A percentile compares a stretch with the other conserved stretches of the same genome.
Conservation (phyloP, 2,888 invertebrate species). For the Ochropleura plecta region DNA sequence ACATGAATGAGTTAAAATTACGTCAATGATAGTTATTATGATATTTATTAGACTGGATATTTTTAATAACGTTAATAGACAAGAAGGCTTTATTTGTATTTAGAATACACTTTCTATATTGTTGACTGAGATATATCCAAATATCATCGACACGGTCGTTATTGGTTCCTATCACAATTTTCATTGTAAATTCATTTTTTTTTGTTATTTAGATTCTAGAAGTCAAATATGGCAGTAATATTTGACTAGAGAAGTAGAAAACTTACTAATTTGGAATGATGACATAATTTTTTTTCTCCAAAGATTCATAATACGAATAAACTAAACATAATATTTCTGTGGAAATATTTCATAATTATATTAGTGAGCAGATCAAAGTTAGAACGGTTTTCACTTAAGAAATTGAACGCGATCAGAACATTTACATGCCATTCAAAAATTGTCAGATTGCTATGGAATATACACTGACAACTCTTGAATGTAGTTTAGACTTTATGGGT, state of each 20-base stretch:
- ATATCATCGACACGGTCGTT: not conserved
- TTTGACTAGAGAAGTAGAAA: constrained; percentile 30
- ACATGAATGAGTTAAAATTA: not conserved
- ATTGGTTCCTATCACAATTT: not conserved
- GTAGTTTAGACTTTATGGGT: not conserved
- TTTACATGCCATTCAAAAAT: not conserved
- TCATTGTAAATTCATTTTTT: not conserved
- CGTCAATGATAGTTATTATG: not conserved
- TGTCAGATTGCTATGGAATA: not conserved
- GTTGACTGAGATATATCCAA: not conserved
- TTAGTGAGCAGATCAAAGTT: not conserved
- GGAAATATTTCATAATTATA: not conserved
- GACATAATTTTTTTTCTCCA: not conserved
- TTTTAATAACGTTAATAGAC: constrained; percentile 1
- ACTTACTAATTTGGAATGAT: constrained; percentile 32
- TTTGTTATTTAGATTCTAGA: not conserved
- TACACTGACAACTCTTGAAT: not conserved
- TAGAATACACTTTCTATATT: constrained; percentile 1
- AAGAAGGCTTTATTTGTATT: constrained; percentile 9
- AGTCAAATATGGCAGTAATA: not conserved
- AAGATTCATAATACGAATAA: constrained; percentile 7
- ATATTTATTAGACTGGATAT: constrained; percentile 32
- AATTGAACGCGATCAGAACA: not conserved
- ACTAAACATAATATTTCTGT: not conserved
- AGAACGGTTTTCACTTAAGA: not conserved